Percentiles rank a stretch among this genome's conserved stretches.
These are phyloP conservation scores for Acropora tenuis DNA, from an alignment of 64 coral and sea anemone genomes.

Conservation along the genomic window DNA sequence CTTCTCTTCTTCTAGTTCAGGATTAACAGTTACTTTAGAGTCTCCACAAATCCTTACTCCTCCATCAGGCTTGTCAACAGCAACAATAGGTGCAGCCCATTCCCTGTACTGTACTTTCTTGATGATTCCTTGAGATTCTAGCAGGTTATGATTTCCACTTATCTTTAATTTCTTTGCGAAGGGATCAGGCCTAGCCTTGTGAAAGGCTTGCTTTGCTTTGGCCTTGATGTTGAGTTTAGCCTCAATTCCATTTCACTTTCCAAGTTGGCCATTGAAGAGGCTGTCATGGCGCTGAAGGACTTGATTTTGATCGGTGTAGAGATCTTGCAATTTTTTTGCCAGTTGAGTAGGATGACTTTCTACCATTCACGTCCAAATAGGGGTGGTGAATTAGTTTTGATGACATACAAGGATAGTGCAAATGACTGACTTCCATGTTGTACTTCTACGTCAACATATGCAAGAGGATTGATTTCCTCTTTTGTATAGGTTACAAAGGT, in stretches of 20 bases:
- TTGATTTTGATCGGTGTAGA: too few relatives aligned
- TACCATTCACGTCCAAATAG: too few relatives aligned
- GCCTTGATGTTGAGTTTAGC: not conserved
- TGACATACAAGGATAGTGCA: too few relatives aligned
- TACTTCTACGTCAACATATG: too few relatives aligned
- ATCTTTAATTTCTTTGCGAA: not conserved
- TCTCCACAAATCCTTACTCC: slow-evolving; percentile 15
- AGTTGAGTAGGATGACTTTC: too few relatives aligned
- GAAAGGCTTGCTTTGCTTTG: not conserved
- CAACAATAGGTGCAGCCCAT: slow-evolving; percentile 24
- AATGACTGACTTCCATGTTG: too few relatives aligned
- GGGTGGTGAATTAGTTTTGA: too few relatives aligned
- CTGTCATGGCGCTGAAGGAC: too few relatives aligned
- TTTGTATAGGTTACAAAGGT: too few relatives aligned
- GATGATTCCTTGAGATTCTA: slow-evolving; percentile 14
- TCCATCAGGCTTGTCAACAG: slow-evolving; percentile 3
- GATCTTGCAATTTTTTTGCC: too few relatives aligned
- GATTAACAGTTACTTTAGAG: slow-evolving; percentile 17
- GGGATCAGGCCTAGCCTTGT: not conserved
- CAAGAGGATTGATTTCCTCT: too few relatives aligned
- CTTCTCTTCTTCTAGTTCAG: slow-evolving; percentile 12
- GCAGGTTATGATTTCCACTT: not conserved
- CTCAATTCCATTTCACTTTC: not conserved
- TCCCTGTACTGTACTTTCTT: slow-evolving; percentile 16
- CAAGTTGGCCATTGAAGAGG: not conserved